These are phyloP conservation scores for Cotesia vestalis DNA, from an alignment of 1,140 invertebrate species.

Conservation along the genomic window DNA sequence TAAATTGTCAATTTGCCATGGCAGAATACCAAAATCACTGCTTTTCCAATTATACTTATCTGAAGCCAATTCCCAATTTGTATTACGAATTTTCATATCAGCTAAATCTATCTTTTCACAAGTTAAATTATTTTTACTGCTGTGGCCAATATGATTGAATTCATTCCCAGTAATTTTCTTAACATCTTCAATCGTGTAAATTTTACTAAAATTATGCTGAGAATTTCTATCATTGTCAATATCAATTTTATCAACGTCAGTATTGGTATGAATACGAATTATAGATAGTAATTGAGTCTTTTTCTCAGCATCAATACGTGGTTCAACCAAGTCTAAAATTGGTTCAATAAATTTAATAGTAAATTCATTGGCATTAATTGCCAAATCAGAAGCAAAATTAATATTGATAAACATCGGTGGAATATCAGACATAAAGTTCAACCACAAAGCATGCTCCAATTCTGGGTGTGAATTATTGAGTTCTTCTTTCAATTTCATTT, in stretches of 20 bases:
- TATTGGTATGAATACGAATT: constrained; percentile 44
- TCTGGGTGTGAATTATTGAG: constrained; percentile 46
- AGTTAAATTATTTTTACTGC: constrained; percentile 7
- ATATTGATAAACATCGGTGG: constrained; percentile 48
- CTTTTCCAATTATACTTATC: constrained; percentile 51
- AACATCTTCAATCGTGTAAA: constrained; percentile 51
- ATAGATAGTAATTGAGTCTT: constrained; percentile 48
- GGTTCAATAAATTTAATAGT: constrained; percentile 45
- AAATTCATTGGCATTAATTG: constrained; percentile 53
- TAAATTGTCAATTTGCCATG: constrained; percentile 56
- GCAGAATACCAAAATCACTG: constrained; percentile 59
- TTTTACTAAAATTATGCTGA: constrained; percentile 38
- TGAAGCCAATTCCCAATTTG: constrained; percentile 44
- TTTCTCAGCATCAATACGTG: constrained; percentile 34
- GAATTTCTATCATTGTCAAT: not conserved
- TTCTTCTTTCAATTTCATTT: constrained; percentile 43
- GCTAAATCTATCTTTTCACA: constrained; percentile 34
- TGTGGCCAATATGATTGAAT: not conserved
- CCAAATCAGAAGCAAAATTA: constrained; percentile 48
- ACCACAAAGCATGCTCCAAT: constrained; percentile 42
- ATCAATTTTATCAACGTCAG: constrained; percentile 22
- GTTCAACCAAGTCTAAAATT: constrained; percentile 49
- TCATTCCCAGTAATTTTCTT: constrained; percentile 32
- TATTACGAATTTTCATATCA: constrained; percentile 50
- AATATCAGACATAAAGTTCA: constrained; percentile 45